These are phyloP conservation scores for Drosophila pallidifrons DNA, from an alignment of 1,140 invertebrate species.

Conservation along the genomic window DNA sequence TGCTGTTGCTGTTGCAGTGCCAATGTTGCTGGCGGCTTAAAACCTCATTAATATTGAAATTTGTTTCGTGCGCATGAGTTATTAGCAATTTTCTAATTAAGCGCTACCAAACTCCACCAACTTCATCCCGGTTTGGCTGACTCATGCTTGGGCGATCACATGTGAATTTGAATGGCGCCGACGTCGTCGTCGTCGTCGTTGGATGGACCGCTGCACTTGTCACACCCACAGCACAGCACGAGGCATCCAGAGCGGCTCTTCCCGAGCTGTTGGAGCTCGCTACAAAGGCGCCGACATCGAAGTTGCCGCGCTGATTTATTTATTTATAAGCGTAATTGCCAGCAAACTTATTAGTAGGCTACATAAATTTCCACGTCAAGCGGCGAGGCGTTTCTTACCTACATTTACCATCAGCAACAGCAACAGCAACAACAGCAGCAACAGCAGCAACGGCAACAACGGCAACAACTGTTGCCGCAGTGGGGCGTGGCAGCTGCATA, in stretches of 20 bases:
- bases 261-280: not conserved
- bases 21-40: constrained; percentile 54
- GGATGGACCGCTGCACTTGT: constrained; percentile 52
- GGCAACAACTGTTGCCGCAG: not conserved
- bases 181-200: constrained; percentile 9
- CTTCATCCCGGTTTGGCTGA: constrained; percentile 19
- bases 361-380: constrained; percentile 54
- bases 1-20: constrained; percentile 30
- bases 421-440: not conserved
- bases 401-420: not conserved
- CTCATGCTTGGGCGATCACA: constrained; percentile 76
- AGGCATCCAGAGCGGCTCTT: constrained; percentile 15
- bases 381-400: constrained; percentile 15
- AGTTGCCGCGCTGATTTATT: constrained; percentile 73
- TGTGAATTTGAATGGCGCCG: constrained; percentile 69
- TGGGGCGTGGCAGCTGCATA: constrained; percentile 15
- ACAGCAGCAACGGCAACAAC: constrained; percentile 5
- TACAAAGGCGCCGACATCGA: constrained; percentile 53
- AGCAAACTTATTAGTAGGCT: constrained; percentile 56
- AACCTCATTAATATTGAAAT: constrained; percentile 84
- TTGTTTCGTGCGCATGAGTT: constrained; percentile 83
- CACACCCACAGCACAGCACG: constrained; percentile 72
- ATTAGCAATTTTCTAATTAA: constrained; percentile 84
- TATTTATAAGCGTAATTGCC: constrained; percentile 80
- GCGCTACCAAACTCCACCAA: constrained; percentile 30